Percentiles rank a stretch among this genome's conserved stretches.
phyloP scores from a whole-genome alignment of 2,888 invertebrate species.

The Caenorhabditis sp. region DNA sequence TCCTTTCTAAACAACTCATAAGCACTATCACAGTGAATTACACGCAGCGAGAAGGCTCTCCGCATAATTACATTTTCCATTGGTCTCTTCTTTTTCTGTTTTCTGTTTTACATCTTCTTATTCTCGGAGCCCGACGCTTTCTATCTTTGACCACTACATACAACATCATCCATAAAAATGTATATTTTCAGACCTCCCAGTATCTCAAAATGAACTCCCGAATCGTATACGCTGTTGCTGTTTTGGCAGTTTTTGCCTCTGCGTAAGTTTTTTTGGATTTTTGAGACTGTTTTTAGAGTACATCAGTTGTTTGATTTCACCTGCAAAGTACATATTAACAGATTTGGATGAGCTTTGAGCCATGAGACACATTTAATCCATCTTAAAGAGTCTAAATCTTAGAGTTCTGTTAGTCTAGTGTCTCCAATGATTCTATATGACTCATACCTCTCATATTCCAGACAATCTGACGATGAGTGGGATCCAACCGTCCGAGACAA shows the following conservation, averaged over 20 bases:
- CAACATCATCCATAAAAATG: not conserved
- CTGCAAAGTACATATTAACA: too few relatives aligned
- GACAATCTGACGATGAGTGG: conserved; percentile 63
- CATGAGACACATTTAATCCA: not conserved
- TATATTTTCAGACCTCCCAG: conserved; percentile 21
- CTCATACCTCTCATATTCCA: conserved; percentile 15
- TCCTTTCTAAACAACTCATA: conserved; percentile 39
- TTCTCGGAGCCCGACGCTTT: conserved; percentile 7
- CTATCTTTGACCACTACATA: not conserved
- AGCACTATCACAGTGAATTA: conserved; percentile 48
- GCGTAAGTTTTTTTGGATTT: conserved; percentile 25
- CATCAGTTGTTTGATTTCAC: not conserved
- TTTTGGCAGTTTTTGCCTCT: conserved; percentile 37
- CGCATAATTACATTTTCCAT: conserved; percentile 53
- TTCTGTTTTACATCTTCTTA: not conserved
- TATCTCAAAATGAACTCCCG: conserved; percentile 44
- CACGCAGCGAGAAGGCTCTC: conserved; percentile 13
- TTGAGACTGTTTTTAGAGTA: not conserved
- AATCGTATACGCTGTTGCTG: conserved; percentile 43
- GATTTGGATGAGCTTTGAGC: not conserved
- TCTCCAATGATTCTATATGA: not conserved
- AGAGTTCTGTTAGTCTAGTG: too few relatives aligned
- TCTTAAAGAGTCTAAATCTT: too few relatives aligned
- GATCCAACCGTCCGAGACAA: conserved; percentile 59
- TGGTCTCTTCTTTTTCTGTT: conserved; percentile 35